Evolutionary conservation across 1,140 invertebrate species (phyloP), one percentile per base, ranked within the genome.

Genomic region (Himalopsyche phryganea): DNA sequence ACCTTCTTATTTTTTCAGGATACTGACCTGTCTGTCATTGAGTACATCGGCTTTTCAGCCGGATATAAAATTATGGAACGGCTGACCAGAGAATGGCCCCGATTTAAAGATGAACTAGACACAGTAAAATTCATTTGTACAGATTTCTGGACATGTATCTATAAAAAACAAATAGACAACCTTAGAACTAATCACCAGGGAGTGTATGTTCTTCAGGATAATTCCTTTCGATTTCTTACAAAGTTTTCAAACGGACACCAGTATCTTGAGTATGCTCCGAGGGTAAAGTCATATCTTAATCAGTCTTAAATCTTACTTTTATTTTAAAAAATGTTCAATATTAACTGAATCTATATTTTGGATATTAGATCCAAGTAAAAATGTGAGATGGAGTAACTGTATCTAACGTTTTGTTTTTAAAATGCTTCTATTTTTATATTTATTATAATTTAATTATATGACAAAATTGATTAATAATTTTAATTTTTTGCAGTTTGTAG

Each of bases 101-200:
- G 95, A 53, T 98, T 98, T 69, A 96, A 98, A 79, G 94, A 98
- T 79, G 97, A 99, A 76, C 71, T 99, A 28, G 97, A 99, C 66
- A 96, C 92, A 17, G 93, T 99, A 79, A 99, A 99, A 74, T 99
- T 98, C 67, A 94, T 99, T 36, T 99, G 97, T 70, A 99, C 97
- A 62, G 97, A 99, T 71, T 97, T 98, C 69, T 99, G 97, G 97
- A 89, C 88, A 17, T 86, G 88, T 20, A 84, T 98, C 15, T 98
- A 96, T 72, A 96, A 96, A 67, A 99, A 98, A 73, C 96, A 98
- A 77, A 94, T 98, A 53, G 96, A 99, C 71, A 98, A 98, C 77
- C 78, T 99, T n/a, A 78, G 96, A 65, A 99, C 97, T 11, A 99
- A 99, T 77, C 95, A 99, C 76, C 93, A 98, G 74, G 96, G 96